phyloP scores from a whole-genome alignment of 2,888 invertebrate genomes.

The Drosophila birchii region DNA sequence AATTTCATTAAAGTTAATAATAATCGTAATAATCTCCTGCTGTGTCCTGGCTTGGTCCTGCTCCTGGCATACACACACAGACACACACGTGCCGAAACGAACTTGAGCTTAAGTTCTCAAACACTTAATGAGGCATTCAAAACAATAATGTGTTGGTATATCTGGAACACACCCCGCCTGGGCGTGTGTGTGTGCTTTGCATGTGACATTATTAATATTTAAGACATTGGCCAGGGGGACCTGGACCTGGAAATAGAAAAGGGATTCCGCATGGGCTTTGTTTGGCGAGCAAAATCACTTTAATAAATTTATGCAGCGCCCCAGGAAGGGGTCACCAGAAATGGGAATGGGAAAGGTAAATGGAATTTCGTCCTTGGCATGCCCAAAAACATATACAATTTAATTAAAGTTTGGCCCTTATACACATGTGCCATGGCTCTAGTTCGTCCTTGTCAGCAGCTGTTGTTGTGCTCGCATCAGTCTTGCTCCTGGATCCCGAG shows the following conservation, averaged over 20 bases:
- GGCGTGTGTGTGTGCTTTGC: slow-evolving; percentile 35
- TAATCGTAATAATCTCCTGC: slow-evolving; percentile 68
- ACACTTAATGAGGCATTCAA: slow-evolving; percentile 80
- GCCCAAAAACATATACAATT: slow-evolving; percentile 49
- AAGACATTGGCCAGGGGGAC: slow-evolving; percentile 43
- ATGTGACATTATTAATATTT: slow-evolving; percentile 73
- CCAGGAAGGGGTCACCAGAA: slow-evolving; percentile 11
- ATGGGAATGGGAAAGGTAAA: slow-evolving; percentile 39
- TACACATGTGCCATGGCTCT: slow-evolving; percentile 13
- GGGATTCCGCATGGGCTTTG: slow-evolving; percentile 19
- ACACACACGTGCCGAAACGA: slow-evolving; percentile 25
- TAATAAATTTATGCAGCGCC: slow-evolving; percentile 38
- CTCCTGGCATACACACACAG: slow-evolving; percentile 22
- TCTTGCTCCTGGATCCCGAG: slow-evolving; percentile 23
- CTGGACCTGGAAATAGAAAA: slow-evolving; percentile 18
- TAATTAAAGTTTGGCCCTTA: slow-evolving; percentile 61
- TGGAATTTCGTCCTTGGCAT: slow-evolving; percentile 21
- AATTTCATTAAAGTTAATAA: slow-evolving; percentile 69
- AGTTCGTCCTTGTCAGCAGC: slow-evolving; percentile 38
- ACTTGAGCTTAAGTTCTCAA: slow-evolving; percentile 67
- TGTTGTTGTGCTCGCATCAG: slow-evolving; percentile 38
- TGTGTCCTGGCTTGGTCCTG: slow-evolving; percentile 41
- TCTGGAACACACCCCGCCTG: slow-evolving; percentile 1
- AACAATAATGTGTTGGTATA: slow-evolving; percentile 69
- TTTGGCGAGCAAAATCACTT: slow-evolving; percentile 38